A percentile compares a stretch with the other conserved stretches of the same genome.
These are phyloP conservation scores for Atethmia centrago DNA, from an alignment of 2,888 invertebrate species.

Conservation along the genomic window DNA sequence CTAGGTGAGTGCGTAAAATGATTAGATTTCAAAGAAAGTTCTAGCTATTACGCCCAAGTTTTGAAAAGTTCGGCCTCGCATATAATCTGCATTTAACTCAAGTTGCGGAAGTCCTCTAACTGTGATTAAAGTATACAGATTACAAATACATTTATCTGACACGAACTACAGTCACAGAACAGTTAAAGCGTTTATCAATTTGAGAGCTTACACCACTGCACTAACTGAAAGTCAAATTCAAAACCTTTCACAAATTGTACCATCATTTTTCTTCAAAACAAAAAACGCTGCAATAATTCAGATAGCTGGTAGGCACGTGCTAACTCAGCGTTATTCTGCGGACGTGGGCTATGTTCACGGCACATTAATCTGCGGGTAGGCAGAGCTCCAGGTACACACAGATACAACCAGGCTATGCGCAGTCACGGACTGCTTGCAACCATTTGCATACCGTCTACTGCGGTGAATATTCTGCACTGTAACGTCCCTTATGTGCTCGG, in stretches of 20 bases:
- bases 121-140: neutral
- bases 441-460: slow-evolving; percentile 58
- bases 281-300: slow-evolving; percentile 47
- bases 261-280: slow-evolving; percentile 15
- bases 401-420: slow-evolving; percentile 49
- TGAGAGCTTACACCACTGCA: neutral
- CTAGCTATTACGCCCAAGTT: neutral
- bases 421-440: slow-evolving; percentile 56
- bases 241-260: neutral
- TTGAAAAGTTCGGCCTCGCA: too few species aligned
- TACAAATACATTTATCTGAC: neutral
- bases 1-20: neutral
- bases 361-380: slow-evolving; percentile 52
- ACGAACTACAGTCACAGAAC: neutral
- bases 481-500: slow-evolving; percentile 26
- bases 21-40: neutral
- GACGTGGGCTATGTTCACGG: slow-evolving; percentile 53
- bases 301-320: slow-evolving; percentile 40
- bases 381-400: slow-evolving; percentile 37
- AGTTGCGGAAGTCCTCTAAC: too few species aligned
- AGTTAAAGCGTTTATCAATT: slow-evolving; percentile 4
- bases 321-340: slow-evolving; percentile 49
- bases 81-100: neutral
- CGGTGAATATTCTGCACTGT: slow-evolving; percentile 56
- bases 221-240: slow-evolving; percentile 1